Conservation (phyloP, 2,888 invertebrate species). For the Zonitis immaculata region DNA sequence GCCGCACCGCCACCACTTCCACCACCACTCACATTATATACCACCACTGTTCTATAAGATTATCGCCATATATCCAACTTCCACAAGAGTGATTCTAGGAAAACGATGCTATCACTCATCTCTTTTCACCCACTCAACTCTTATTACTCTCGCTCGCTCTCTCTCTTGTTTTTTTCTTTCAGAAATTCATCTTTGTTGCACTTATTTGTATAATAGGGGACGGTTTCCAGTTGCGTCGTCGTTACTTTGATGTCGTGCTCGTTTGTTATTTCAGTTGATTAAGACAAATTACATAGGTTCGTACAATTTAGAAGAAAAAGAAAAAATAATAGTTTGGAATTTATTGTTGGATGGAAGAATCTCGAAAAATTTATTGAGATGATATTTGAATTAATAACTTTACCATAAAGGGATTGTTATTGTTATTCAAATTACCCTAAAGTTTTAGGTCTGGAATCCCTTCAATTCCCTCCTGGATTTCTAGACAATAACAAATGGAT, state of each 20-base stretch:
- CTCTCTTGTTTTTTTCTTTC: too few relatives aligned
- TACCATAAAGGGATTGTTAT: not conserved
- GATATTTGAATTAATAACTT: not conserved
- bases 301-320: not conserved
- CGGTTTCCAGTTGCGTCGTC: not conserved
- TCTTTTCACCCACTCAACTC: not conserved
- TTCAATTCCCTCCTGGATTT: not conserved
- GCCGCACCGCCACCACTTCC: not conserved
- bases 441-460: not conserved
- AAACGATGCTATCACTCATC: not conserved
- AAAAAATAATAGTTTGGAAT: too few relatives aligned
- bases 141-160: not conserved
- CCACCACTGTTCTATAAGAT: constrained; percentile 11
- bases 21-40: not conserved
- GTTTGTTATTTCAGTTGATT: not conserved
- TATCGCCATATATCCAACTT: constrained; percentile 13
- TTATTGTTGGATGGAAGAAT: too few relatives aligned
- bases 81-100: constrained; percentile 9
- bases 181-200: not conserved
- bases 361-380: not conserved
- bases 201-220: not conserved
- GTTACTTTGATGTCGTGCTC: not conserved
- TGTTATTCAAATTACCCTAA: not conserved
- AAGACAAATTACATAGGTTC: not conserved
- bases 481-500: not conserved